Base-by-base conservation (phyloP, 2,797 vertebrate genomes). In the Percopsis omiscomaycus region DNA sequence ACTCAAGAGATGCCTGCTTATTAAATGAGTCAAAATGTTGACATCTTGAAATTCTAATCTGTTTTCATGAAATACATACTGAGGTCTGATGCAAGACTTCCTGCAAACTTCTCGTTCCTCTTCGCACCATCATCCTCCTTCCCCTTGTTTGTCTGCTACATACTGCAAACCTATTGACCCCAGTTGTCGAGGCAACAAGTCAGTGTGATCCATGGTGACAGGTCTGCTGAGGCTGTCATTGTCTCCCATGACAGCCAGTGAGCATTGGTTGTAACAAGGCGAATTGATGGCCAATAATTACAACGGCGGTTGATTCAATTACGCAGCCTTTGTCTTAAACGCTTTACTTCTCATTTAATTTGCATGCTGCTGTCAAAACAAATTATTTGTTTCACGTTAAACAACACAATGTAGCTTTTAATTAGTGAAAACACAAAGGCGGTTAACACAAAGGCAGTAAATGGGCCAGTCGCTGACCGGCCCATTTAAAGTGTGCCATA, bases 191-290 rank as follows among this genome's bases (percentile, higher is more conserved):
- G 74, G 79, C 69, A 75, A 79, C 83, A 32, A 30, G 66, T 87
- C 80, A 77, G 68, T 82, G 79, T 88, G 84, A 90, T 89, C 65
- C 79, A 71, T 70, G 79, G 62, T 86, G 87, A 89, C 86, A 77
- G 64, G 77, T 84, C 85, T 71, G 79, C 85, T 83, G 73, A 77
- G 58, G 72, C 55, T 77, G 78, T 77, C 82, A 80, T 85, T 84
- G 84, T 87, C 77, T 86, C 84, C 72, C 50, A 58, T 82, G 81
- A 81, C 74, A 74, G 77, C 80, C 71, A 59, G 71, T 9, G 57
- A 80, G 79, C 57, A 2, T 49, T 58, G 48, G 69, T 79, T 37
- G 5, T 84, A 86, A 89, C 88, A 84, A 78, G 83, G 61, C 64
- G 47, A 68, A 83, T 72, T 67, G 78, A 82, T 86, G 83, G 77